Evolutionary conservation across 2,113 vertebrate species (phyloP), one percentile per base, ranked within the genome.

Genomic region (Trogon melanurus): DNA sequence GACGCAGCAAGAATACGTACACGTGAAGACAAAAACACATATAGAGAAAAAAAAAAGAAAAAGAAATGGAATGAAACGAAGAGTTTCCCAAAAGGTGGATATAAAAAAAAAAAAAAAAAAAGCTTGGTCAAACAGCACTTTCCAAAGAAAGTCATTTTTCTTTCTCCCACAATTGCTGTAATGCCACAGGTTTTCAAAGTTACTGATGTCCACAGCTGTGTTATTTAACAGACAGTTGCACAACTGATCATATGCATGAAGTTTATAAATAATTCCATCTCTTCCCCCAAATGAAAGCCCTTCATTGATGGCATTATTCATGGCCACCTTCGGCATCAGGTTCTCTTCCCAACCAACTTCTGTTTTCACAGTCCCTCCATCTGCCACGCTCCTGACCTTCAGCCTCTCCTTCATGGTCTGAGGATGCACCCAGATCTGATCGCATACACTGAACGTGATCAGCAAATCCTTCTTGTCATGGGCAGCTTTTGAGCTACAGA

Each of bases 291-390:
- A 32, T 6, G 47, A 74, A 80, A 67, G 11, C 29, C 11, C 16
- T 57, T 47, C 58, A 88, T 93, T 64, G 71, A 91, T 36, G 38
- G 38, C 34, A 27, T 67, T 95, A 75, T 92, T 96, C 89, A 88
- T 1, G 2, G 79, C 20, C 66, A 72, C 66, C 50, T 81, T 57
- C 53, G 57, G 57, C 41, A 82, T 1, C 48, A 36, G 38, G 25
- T 74, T 57, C 12, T 44, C 7, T 36, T 45, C 64, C 47, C 71
- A 89, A 18, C 27, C 51, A 56, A 44, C 12, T 11, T 66, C 58
- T 92, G 32, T 11, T 90, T 47, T 17, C 62, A 29, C 6, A 51
- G 25, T 51, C 36, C 69, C 64, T 78, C 34, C 5, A 4, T 44
- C 80, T 67, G 73, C 79, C 76, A 45, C 47, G 2, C 20, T 75